These are phyloP conservation scores for Pseudococcus longispinus DNA, from an alignment of 2,888 invertebrate genomes.

Conservation along the genomic window DNA sequence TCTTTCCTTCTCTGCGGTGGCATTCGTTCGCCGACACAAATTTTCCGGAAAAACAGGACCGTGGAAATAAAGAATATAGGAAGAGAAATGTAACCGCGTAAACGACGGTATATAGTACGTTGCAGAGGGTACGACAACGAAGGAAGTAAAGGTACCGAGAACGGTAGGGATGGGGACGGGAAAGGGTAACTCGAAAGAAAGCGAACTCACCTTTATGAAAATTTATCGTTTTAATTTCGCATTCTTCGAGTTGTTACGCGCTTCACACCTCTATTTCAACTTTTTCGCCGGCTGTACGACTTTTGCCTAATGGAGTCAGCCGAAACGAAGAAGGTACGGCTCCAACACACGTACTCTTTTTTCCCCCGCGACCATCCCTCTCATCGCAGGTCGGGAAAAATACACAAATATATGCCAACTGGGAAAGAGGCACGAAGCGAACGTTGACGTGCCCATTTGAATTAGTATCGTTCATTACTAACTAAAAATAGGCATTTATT, in stretches of 20 bases:
- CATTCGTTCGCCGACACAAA: background rate
- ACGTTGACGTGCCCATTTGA: constrained; percentile 26
- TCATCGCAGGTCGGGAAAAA: no score
- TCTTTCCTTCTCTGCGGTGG: background rate
- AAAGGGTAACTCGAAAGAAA: constrained; percentile 29
- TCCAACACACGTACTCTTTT: background rate
- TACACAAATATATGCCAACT: background rate
- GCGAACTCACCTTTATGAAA: constrained; percentile 53
- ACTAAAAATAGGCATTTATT: constrained; percentile 49
- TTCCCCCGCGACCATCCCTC: background rate
- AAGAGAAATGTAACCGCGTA: background rate
- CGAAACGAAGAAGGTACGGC: background rate
- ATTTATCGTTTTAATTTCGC: constrained; percentile 57
- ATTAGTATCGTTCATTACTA: constrained; percentile 50
- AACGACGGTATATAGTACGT: background rate
- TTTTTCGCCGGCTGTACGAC: background rate
- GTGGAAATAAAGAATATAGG: background rate
- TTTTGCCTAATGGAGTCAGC: constrained; percentile 47
- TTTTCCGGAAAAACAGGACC: background rate
- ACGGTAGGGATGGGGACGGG: background rate
- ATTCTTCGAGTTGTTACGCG: constrained; percentile 55
- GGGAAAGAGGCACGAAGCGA: background rate
- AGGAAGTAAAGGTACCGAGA: background rate
- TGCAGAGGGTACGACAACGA: background rate
- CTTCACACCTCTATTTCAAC: constrained; percentile 53